Evolutionary conservation across 2,797 vertebrate species (phyloP).

Genomic region (Sebastes taczanowskii): DNA sequence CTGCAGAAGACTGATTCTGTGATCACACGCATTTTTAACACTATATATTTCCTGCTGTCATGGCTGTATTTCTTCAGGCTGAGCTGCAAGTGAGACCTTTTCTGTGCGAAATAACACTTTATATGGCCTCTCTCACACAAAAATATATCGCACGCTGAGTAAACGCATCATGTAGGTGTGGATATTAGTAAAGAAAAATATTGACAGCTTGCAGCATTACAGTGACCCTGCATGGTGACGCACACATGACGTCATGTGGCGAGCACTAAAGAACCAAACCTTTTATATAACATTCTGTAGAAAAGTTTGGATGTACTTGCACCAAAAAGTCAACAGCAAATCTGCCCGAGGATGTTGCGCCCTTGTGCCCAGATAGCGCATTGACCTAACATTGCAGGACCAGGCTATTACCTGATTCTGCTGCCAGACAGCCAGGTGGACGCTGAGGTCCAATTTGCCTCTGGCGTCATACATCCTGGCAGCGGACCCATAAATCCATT

Average conservation of each 20-base stretch:
- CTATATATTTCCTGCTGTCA: slow-evolving; percentile 11
- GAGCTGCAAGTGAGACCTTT: slow-evolving; percentile 8
- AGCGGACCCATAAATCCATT: slow-evolving; percentile 66
- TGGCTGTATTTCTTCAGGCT: slow-evolving; percentile 7
- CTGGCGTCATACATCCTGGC: slow-evolving; percentile 54
- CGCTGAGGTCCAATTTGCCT: slow-evolving; percentile 44
- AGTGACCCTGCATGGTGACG: background rate
- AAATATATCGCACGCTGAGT: background rate
- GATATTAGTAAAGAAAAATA: background rate
- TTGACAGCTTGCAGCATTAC: slow-evolving; percentile 7
- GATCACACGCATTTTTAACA: slow-evolving; percentile 5
- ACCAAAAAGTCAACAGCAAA: background rate
- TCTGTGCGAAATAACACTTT: slow-evolving; percentile 12
- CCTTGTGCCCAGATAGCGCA: slow-evolving; percentile 31
- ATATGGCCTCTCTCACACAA: background rate
- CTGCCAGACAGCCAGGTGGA: slow-evolving; percentile 55
- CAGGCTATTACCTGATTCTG: slow-evolving; percentile 45
- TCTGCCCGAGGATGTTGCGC: no score
- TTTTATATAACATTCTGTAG: background rate
- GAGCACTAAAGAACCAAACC: background rate
- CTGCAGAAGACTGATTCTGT: slow-evolving; percentile 51
- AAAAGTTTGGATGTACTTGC: slow-evolving; percentile 13
- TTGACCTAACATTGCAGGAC: slow-evolving; percentile 37
- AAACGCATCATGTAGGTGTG: background rate
- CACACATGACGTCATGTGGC: background rate